Evolutionary conservation across 1,140 invertebrate species (phyloP), one percentile per base, ranked within the genome.

Genomic region (Pinna nobilis): DNA sequence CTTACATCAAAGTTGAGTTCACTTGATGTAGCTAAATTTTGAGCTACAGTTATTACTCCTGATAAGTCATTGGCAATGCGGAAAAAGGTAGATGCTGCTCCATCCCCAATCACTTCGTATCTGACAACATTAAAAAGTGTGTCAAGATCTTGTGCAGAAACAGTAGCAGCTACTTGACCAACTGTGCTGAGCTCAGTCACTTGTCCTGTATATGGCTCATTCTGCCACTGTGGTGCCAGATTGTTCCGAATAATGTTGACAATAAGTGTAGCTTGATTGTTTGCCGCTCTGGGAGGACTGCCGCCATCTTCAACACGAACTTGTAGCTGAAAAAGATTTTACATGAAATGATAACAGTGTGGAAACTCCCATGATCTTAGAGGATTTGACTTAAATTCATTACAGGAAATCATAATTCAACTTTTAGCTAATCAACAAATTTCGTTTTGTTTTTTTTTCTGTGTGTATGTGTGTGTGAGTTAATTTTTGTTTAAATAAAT

Each of bases 51-150:
- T 18, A 84, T 68, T 7, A 32, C 25, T 28, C 82, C 82, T 49
- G 33, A 51, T 18, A 18, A 11, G 33, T 1, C 53, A 18, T 13
- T 44, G 51, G 72, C 28, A 30, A 84, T 76, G 0, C 33, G 20
- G 23, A 84, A 78, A 50, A 77, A 82, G 13, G 35, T 69, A 4
- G 79, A 60, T 15, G 81, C 74, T 32, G 61, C 30, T 7, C 70
- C 77, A 70, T 82, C 78, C 1, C 82, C 85, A 61, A 81, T 78
- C 33, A 87, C 71, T 33, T 72, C 50, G 63, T 84, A 87, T 41
- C 67, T 60, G 9, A 87, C 81, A 20, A 47, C 30, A 47, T 76
- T 76, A 28, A 70, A 76, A 44, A 61, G 44, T 25, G 0, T 30
- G 33, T 76, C 74, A 59, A 23, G 11, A 53, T 76, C 74, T 41